Base-by-base conservation (phyloP, 2,888 invertebrate species). In the Perithous albicinctus region DNA sequence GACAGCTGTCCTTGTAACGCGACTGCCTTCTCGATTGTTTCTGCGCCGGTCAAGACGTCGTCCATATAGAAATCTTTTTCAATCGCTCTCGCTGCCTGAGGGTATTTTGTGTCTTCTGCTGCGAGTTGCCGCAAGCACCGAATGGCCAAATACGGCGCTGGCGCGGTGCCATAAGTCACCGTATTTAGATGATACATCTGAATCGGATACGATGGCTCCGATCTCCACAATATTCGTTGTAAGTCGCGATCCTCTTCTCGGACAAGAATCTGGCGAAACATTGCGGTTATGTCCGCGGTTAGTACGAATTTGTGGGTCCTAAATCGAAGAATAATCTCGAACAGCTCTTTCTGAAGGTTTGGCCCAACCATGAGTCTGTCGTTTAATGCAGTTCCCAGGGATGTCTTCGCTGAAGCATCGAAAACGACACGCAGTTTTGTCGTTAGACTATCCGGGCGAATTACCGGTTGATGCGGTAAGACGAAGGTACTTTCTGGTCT, bases 101-200 rank as follows among this genome's bases (percentile, higher is more conserved):
- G 61, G 12, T 26, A 83, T 38, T 61, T 5, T 1, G 23, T 12
- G 2, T 83, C 82, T 20, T 83, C 80, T 20, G 38, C 32, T 26
- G 76, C 80, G 5, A 84, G 38, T 43, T 82, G 72, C 1, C 76
- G 32, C 15, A 84, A 48, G 10, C 84, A 84, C 32, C 82, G 46
- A 7, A 78, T 84, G 0, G 82, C 82, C 4, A 80, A 32, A 18
- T 32, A 84, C 7, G 82, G 73, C n/a, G 80, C 80, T 2, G 73
- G 48, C 0, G 69, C 46, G 1, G 61, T 78, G 0, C 75, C 80
- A 15, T 83, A 83, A 0, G 83, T 80, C 10, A 80, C 75, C 8
- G 76, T 43, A 26, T 78, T 84, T 10, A 80, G 46, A 2, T 32
- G 54, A 38, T 78, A 82, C 18, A 12, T 59, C 15, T 20, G 18